These are phyloP conservation scores for Pholis gunnellus DNA, from an alignment of 2,113 vertebrate species.

Conservation along the genomic window DNA sequence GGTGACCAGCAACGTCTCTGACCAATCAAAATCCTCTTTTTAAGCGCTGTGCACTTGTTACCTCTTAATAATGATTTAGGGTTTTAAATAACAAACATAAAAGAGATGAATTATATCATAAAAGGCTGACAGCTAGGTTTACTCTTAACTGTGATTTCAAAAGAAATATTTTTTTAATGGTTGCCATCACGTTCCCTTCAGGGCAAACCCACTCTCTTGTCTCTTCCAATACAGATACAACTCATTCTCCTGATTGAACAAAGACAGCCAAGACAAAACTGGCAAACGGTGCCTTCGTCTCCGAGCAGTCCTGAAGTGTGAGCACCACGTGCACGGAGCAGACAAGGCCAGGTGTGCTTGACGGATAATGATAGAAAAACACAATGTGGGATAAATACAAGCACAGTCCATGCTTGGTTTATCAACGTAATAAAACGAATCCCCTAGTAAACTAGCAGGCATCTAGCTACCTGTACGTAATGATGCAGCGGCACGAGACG, in stretches of 20 bases:
- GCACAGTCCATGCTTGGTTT: background rate
- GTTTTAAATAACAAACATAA: slow-evolving; percentile 13
- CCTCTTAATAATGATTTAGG: background rate
- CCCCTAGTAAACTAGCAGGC: background rate
- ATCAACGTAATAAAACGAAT: background rate
- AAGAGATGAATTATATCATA: background rate
- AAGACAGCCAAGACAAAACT: slow-evolving; percentile 30
- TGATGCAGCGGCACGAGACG: slow-evolving; percentile 6
- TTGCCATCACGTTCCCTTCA: slow-evolving; percentile 57
- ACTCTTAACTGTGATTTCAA: slow-evolving; percentile 6
- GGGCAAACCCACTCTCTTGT: slow-evolving; percentile 72
- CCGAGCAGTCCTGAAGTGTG: slow-evolving; percentile 41
- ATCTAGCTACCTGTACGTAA: slow-evolving; percentile 13
- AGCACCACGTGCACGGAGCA: slow-evolving; percentile 44
- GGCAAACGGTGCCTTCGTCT: slow-evolving; percentile 16
- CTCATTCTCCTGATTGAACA: slow-evolving; percentile 59
- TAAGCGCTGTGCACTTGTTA: slow-evolving; percentile 25
- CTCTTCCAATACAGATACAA: slow-evolving; percentile 47
- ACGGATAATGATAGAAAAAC: background rate
- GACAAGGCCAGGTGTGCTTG: slow-evolving; percentile 21
- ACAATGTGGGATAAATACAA: background rate
- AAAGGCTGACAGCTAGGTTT: slow-evolving; percentile 19
- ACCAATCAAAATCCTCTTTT: slow-evolving; percentile 9
- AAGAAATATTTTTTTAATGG: slow-evolving; percentile 26
- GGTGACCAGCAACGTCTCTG: background rate